Evolutionary conservation across 2,113 vertebrate genomes (phyloP).

Genomic region (Sinocyclocheilus rhinocerous): DNA sequence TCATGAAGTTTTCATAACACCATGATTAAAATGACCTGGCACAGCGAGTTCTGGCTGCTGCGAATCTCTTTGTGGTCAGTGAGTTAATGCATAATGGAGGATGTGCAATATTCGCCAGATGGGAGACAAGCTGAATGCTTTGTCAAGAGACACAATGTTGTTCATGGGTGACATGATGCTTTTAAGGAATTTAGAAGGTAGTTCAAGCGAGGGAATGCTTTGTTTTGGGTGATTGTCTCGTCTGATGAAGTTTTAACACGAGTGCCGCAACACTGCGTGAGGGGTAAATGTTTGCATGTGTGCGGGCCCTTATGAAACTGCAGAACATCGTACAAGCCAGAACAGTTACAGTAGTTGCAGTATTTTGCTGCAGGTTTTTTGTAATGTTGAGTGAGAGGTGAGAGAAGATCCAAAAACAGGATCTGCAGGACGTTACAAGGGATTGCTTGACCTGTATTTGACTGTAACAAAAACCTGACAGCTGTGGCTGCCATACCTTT

Average conservation of each 20-base stretch:
- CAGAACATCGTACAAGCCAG: background rate
- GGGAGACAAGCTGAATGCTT: constrained; percentile 33
- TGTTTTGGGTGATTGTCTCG: background rate
- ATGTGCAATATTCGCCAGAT: constrained; percentile 17
- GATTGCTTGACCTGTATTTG: constrained; percentile 24
- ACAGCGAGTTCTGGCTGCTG: constrained; percentile 11
- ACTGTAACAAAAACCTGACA: constrained; percentile 8
- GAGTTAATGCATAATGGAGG: constrained; percentile 47
- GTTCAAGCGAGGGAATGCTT: constrained; percentile 15
- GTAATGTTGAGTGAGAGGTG: background rate
- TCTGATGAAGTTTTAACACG: background rate
- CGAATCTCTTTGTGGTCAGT: constrained; percentile 20
- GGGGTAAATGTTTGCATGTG: constrained; percentile 2
- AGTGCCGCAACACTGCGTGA: background rate
- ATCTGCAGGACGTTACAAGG: constrained; percentile 10
- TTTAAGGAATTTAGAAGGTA: constrained; percentile 8
- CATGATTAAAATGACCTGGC: constrained; percentile 40
- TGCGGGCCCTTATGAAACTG: background rate
- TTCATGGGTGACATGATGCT: constrained; percentile 35
- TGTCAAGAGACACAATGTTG: constrained; percentile 1
- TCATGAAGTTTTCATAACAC: constrained; percentile 49
- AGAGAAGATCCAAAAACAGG: constrained; percentile 21
- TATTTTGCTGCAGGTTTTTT: constrained; percentile 6
- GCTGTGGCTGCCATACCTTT: background rate
- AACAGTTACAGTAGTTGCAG: background rate